phyloP scores from a whole-genome alignment of 2,797 vertebrate species.

The Tarsius wallacei region DNA sequence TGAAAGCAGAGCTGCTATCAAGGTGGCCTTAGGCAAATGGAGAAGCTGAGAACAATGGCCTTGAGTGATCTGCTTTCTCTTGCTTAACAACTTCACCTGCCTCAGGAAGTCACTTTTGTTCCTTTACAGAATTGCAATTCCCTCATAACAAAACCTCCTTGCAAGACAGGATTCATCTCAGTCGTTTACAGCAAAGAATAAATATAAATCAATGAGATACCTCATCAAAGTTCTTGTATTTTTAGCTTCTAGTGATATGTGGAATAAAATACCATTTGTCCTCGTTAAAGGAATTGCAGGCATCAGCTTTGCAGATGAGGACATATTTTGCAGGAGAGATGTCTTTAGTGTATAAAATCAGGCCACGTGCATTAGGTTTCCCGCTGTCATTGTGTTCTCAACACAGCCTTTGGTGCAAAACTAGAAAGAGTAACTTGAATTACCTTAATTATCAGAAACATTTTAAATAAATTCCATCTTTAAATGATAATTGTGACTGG shows the following conservation, averaged over 20 bases:
- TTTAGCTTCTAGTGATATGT: constrained; percentile 59
- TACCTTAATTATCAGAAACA: background rate
- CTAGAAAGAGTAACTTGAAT: constrained; percentile 12
- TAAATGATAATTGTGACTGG: background rate
- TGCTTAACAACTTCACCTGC: constrained; percentile 38
- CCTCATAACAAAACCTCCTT: constrained; percentile 50
- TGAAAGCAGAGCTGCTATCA: background rate
- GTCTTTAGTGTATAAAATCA: constrained; percentile 56
- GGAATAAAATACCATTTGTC: constrained; percentile 41
- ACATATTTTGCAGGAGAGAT: constrained; percentile 12
- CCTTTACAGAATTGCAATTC: constrained; percentile 62
- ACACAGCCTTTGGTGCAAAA: background rate
- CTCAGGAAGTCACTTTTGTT: constrained; percentile 35
- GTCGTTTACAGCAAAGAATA: constrained; percentile 56
- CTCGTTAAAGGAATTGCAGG: constrained; percentile 50
- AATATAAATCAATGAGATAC: constrained; percentile 68
- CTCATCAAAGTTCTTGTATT: constrained; percentile 9
- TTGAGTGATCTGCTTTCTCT: constrained; percentile 23
- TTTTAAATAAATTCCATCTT: background rate
- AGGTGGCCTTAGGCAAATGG: constrained; percentile 10
- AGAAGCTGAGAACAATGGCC: constrained; percentile 5
- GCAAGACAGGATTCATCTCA: constrained; percentile 57
- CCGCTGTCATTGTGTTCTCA: background rate
- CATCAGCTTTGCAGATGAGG: constrained; percentile 50
- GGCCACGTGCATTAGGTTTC: background rate